Base-by-base conservation (phyloP, 2,888 invertebrate species). In the Nezara viridula region DNA sequence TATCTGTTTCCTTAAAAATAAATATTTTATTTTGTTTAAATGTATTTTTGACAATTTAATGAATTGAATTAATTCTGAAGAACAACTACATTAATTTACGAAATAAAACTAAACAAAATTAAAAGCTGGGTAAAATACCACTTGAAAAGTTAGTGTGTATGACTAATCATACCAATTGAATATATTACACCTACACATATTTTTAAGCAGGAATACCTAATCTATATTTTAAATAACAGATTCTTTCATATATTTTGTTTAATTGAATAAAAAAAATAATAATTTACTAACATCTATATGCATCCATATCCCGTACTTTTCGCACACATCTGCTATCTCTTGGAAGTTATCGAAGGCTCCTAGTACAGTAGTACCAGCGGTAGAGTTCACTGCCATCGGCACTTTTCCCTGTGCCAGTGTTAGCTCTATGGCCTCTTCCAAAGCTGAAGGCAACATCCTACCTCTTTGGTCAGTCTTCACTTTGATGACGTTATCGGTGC, bases 301-400 rank as follows among this genome's bases (percentile, higher is more conserved):
- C 92, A 97, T 93, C 97, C 97, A 97, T 16, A 97, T 92, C 0
- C 93, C 93, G 92, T 96, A 94, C 90, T 94, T 94, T 90, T 94
- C 92, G 91, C 97, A 97, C 21, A 97, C 92, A 89, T 94, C 94
- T 0, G 96, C 95, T 21, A 97, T 94, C 55, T 94, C 93, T 0
- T 94, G 93, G 37, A 98, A 92, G 21, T 96, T 95, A 92, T 98
- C 98, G 91, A 97, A 96, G 0, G 97, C 96, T 0, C 97, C 97
- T 16, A 97, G 92, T 7, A 98, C 97, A 0, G 97, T 98, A 0
- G 97, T 97, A 0, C 97, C 97, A 4, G 95, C 95, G 0, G 96
- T 96, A 0, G 95, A 96, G 91, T 96, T 96, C 1, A 97, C 96
- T 92, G 96, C 94, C 90, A 96, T 93, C 0, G 96, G 96, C 77